phyloP scores from a whole-genome alignment of 2,888 invertebrate genomes.

The Caenorhabditis uteleia region DNA sequence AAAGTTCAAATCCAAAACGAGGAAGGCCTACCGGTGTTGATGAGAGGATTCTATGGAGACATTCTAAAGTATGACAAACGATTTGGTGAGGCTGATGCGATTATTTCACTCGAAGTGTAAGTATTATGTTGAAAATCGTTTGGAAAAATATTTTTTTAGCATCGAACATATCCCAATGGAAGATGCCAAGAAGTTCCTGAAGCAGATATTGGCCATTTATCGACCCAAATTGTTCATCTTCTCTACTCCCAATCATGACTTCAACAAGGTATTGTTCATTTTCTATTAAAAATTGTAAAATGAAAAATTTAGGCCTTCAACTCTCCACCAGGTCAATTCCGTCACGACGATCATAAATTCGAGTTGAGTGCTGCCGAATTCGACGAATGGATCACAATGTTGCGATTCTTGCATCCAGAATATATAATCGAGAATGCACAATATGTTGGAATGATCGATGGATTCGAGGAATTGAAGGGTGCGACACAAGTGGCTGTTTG shows the following conservation, averaged over 20 bases:
- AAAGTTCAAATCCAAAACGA: slow-evolving; percentile 2
- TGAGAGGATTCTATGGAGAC: slow-evolving; percentile 29
- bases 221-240: slow-evolving; percentile 70
- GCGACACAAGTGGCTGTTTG: slow-evolving; percentile 21
- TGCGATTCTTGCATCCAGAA: slow-evolving; percentile 5
- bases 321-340: slow-evolving; percentile 58
- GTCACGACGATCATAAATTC: slow-evolving; percentile 72
- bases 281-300: not conserved
- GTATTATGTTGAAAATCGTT: slow-evolving; percentile 3
- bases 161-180: slow-evolving; percentile 70
- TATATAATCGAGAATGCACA: slow-evolving; percentile 18
- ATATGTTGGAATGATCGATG: slow-evolving; percentile 25
- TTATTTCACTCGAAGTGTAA: slow-evolving; percentile 51
- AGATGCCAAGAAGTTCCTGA: slow-evolving; percentile 62
- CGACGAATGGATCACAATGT: slow-evolving; percentile 63
- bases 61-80: slow-evolving; percentile 40
- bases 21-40: slow-evolving; percentile 26
- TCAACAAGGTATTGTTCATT: slow-evolving; percentile 61
- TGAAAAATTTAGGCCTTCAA: slow-evolving; percentile 16
- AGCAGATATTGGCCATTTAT: slow-evolving; percentile 67
- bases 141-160: slow-evolving; percentile 50
- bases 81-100: slow-evolving; percentile 36
- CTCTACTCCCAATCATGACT: slow-evolving; percentile 72
- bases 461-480: slow-evolving; percentile 17
- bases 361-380: slow-evolving; percentile 71